phyloP scores from a whole-genome alignment of 1,140 invertebrate genomes.

The Linepithema humile region DNA sequence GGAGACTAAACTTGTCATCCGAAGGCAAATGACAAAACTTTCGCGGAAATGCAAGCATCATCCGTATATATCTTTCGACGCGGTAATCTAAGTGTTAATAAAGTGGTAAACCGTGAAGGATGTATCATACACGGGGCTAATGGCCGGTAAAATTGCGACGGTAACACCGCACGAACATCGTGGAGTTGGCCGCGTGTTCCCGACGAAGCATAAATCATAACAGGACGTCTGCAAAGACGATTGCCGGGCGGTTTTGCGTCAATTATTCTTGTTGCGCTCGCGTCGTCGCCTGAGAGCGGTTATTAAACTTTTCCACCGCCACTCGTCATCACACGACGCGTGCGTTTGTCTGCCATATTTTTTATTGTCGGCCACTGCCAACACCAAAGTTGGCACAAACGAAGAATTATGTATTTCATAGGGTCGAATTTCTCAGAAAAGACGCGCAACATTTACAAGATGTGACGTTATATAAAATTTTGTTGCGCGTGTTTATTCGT shows the following conservation, averaged over 20 bases:
- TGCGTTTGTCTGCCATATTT: background rate
- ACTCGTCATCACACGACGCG: background rate
- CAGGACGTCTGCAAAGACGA: background rate
- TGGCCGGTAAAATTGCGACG: constrained; percentile 67
- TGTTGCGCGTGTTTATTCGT: background rate
- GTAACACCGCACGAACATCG: constrained; percentile 55
- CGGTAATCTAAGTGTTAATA: constrained; percentile 49
- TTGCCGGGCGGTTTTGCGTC: constrained; percentile 39
- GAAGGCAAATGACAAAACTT: background rate
- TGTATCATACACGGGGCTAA: constrained; percentile 57
- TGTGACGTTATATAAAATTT: background rate
- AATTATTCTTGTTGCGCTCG: constrained; percentile 12
- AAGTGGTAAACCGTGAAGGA: constrained; percentile 51
- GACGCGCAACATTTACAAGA: background rate
- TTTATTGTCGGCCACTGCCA: background rate
- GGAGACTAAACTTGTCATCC: background rate
- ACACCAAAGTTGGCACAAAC: background rate
- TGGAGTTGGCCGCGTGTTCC: constrained; percentile 37
- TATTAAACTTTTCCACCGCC: constrained; percentile 21
- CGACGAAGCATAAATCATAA: constrained; percentile 57
- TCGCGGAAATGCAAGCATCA: background rate
- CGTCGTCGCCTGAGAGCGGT: background rate
- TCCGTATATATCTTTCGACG: background rate
- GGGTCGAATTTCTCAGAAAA: background rate
- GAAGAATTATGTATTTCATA: background rate